Evolutionary conservation across 1,140 invertebrate genomes (phyloP), one percentile per base, ranked within the genome.

Genomic region (Formica selysi): DNA sequence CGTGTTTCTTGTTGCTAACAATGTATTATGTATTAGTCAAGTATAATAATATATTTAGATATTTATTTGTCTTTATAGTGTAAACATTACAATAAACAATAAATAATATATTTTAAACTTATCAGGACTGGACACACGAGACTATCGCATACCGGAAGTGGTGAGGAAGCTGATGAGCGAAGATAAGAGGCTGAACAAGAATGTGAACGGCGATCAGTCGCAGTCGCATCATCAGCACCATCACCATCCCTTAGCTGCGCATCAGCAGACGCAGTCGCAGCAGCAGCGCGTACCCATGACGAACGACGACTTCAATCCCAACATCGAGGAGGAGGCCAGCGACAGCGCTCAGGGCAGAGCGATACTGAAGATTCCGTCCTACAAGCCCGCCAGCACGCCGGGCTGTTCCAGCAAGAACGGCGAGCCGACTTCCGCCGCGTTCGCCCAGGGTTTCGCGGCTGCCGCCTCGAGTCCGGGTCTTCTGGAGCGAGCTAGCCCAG

Each of bases 301-400:
- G 61, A 95, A 95, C 89, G 94, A 95, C 67, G 94, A 95, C 76
- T 95, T 95, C 76, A 95, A 95, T 87, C 94, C 94, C 26, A 92
- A 89, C 54, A 93, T 95, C 87, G 94, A 95, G 79, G 95, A 96
- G 64, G 96, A 96, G 86, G 93, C 94, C 54, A 95, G 94, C 88
- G 96, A 96, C 91, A 96, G 96, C 89, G 94, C 93, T 83, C 95
- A 96, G 80, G 93, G 95, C 89, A 96, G 96, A 94, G 97, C 98
- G 93, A 98, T 98, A 95, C 96, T 98, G 91, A 98, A 98, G 95
- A 98, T 98, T 97, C 98, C 98, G 96, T 98, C 98, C 96, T 98
- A 97, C 95, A 98, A 97, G 93, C 97, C 97, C 80, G 96, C 97
- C 61, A 96, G 94, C 93, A 97, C 95, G 32, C 94, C 95, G 11